These are phyloP conservation scores for Leucoraja erinaceus DNA, from an alignment of 2,113 vertebrate species.

Conservation along the genomic window DNA sequence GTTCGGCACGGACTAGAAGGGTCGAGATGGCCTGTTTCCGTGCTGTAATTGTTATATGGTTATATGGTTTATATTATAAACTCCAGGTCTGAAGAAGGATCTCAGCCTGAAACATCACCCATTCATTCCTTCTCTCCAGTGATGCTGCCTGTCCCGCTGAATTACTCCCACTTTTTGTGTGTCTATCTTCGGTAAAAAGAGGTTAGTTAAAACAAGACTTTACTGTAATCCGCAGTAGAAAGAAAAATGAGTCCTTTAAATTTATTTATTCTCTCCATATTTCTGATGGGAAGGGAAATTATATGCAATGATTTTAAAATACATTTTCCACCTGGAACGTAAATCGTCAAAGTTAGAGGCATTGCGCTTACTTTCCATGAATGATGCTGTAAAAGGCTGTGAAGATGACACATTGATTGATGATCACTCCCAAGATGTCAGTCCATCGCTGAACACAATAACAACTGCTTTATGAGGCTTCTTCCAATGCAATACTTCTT, in stretches of 20 bases:
- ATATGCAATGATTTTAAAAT: not conserved
- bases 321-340: not conserved
- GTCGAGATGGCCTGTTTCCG: too few species aligned
- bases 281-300: not conserved
- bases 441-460: not conserved
- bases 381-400: not conserved
- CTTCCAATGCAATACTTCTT: not conserved
- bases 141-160: too few species aligned
- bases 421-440: not conserved
- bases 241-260: not conserved
- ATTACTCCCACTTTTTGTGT: too few species aligned
- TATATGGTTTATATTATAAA: too few species aligned
- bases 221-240: too few species aligned
- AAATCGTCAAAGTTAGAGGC: not conserved
- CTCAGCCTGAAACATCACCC: too few species aligned
- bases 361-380: not conserved
- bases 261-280: not conserved
- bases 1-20: too few species aligned
- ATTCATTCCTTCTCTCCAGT: too few species aligned
- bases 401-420: slow-evolving; percentile 28
- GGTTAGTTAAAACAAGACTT: too few species aligned
- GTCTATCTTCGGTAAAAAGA: too few species aligned
- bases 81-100: too few species aligned
- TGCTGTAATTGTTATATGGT: too few species aligned
- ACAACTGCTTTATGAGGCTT: slow-evolving; percentile 15